Conservation (phyloP, 1,140 invertebrate species). For the Galleria mellonella region DNA sequence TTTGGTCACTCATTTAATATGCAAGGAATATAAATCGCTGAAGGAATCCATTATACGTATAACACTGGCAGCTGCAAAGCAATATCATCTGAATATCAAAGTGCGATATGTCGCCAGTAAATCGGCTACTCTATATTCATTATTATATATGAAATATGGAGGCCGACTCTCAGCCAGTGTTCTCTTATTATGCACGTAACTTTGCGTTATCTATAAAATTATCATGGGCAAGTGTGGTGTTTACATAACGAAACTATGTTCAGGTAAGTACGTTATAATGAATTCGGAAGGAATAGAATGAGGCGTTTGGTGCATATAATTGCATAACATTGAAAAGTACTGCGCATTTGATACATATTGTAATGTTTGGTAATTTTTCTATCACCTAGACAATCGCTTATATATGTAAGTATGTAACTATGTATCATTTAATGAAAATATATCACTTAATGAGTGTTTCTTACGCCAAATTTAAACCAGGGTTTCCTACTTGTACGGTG, state of each 20-base stretch:
- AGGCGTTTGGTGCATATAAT: neutral
- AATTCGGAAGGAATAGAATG: conserved; percentile 14
- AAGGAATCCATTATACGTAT: conserved; percentile 47
- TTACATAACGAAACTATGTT: conserved; percentile 23
- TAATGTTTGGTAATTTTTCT: too few species aligned
- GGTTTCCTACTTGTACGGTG: too few species aligned
- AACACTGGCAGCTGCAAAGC: conserved; percentile 50
- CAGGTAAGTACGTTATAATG: conserved; percentile 12
- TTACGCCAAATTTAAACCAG: too few species aligned
- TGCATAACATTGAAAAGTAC: too few species aligned
- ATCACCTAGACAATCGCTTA: too few species aligned
- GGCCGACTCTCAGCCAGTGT: conserved; percentile 18
- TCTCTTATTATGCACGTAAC: conserved; percentile 44
- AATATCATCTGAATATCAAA: conserved; percentile 62
- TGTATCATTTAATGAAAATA: too few species aligned
- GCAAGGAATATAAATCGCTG: conserved; percentile 71
- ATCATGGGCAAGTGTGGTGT: conserved; percentile 35
- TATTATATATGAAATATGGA: conserved; percentile 45
- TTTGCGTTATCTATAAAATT: conserved; percentile 52
- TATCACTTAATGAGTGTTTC: too few species aligned
- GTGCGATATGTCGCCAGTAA: conserved; percentile 22
- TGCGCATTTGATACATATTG: too few species aligned
- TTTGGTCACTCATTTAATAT: conserved; percentile 73
- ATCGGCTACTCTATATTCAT: conserved; percentile 32
- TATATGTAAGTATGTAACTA: too few species aligned